These are phyloP conservation scores for Microctonus aethiopoides DNA, from an alignment of 2,888 invertebrate species.

Conservation along the genomic window DNA sequence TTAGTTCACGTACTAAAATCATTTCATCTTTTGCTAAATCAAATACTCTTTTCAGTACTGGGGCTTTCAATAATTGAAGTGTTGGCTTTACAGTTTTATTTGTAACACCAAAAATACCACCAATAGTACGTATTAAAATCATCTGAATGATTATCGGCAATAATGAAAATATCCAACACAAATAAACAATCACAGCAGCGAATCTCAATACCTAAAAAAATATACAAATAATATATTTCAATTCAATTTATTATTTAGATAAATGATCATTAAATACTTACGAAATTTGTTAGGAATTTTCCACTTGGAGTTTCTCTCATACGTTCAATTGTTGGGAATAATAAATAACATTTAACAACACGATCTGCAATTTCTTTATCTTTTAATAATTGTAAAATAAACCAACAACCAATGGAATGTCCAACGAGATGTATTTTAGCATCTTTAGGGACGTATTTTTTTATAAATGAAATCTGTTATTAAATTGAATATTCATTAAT, in stretches of 20 bases:
- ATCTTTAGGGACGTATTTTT: slow-evolving; percentile 76
- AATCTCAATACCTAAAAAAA: slow-evolving; percentile 66
- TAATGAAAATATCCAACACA: slow-evolving; percentile 68
- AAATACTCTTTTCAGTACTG: slow-evolving; percentile 74
- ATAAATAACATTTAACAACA: slow-evolving; percentile 75
- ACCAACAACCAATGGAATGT: slow-evolving; percentile 92
- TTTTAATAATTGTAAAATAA: slow-evolving; percentile 79
- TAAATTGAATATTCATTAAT: slow-evolving; percentile 14
- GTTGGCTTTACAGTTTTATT: slow-evolving; percentile 68
- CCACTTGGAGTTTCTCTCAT: slow-evolving; percentile 84
- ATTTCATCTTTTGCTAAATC: slow-evolving; percentile 84
- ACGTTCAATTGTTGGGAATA: slow-evolving; percentile 90
- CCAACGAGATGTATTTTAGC: slow-evolving; percentile 85
- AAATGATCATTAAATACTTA: slow-evolving; percentile 59
- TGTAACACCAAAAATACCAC: slow-evolving; percentile 70
- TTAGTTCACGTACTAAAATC: slow-evolving; percentile 76
- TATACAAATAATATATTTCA: background rate
- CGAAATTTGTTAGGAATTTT: slow-evolving; percentile 73
- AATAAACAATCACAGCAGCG: slow-evolving; percentile 66
- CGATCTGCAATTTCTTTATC: slow-evolving; percentile 70
- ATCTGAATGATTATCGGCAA: slow-evolving; percentile 71
- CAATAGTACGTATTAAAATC: slow-evolving; percentile 71
- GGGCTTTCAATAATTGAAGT: slow-evolving; percentile 72
- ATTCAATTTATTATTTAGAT: background rate
- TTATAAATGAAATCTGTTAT: slow-evolving; percentile 74